Evolutionary conservation across 2,797 vertebrate genomes (phyloP).

Genomic region (Darevskia nairensis): DNA sequence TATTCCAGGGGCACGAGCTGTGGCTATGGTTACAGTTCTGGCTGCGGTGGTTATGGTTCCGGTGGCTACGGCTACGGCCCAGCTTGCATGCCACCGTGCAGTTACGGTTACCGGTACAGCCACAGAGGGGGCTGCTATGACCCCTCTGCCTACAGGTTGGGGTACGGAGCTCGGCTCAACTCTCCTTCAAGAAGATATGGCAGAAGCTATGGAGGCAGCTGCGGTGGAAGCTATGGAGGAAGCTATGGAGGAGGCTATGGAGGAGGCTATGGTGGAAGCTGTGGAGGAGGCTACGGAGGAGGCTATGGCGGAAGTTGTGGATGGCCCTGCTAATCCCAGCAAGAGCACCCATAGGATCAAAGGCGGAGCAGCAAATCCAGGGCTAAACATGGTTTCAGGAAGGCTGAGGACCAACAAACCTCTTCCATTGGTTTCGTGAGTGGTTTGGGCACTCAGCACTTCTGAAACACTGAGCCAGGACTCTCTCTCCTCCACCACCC

Average conservation of each 20-base stretch:
- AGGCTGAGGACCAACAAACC: too few relatives aligned
- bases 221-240: too few relatives aligned
- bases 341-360: not conserved
- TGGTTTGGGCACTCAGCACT: not conserved
- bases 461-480: not conserved
- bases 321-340: not conserved
- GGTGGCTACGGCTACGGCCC: not conserved
- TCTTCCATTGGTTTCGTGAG: too few relatives aligned
- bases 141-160: not conserved
- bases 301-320: not conserved
- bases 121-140: constrained; percentile 22
- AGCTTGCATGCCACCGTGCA: not conserved
- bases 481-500: not conserved
- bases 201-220: not conserved
- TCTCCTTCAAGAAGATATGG: not conserved
- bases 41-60: not conserved
- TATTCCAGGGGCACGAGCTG: not conserved
- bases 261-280: not conserved
- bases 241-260: not conserved
- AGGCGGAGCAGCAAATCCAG: not conserved
- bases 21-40: not conserved
- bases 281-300: not conserved
- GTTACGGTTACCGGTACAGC: constrained; percentile 36
- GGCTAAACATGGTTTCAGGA: not conserved
- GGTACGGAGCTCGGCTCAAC: not conserved